Conservation (phyloP, 2,888 invertebrate genomes). For the Drosophila phalerata region DNA sequence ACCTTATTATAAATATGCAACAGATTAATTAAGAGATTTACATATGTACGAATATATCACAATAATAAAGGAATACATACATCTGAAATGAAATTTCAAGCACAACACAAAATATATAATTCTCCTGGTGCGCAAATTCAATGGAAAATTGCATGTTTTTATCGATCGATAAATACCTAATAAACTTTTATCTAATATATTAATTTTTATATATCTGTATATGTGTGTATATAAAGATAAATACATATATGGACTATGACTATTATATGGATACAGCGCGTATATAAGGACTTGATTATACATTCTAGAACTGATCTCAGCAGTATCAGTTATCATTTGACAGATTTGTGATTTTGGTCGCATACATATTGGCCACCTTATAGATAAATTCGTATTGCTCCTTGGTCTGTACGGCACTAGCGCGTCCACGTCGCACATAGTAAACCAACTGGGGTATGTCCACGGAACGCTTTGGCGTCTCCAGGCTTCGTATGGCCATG, state of each 20-base stretch:
- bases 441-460: conserved; percentile 95
- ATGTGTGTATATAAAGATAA: conserved; percentile 27
- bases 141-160: conserved; percentile 45
- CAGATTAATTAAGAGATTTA: conserved; percentile 74
- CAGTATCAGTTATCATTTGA: conserved; percentile 86
- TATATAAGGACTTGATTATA: conserved; percentile 60
- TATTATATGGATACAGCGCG: conserved; percentile 52
- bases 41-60: conserved; percentile 82
- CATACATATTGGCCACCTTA: conserved; percentile 94
- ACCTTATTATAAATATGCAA: conserved; percentile 76
- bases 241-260: conserved; percentile 46
- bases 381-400: conserved; percentile 97
- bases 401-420: conserved; percentile 95
- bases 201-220: conserved; percentile 18
- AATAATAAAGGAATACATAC: conserved; percentile 83
- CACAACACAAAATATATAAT: conserved; percentile 39
- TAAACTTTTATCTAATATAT: conserved; percentile 31
- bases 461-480: conserved; percentile 90
- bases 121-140: conserved; percentile 28
- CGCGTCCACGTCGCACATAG: conserved; percentile 93
- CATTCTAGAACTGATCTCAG: conserved; percentile 23
- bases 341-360: conserved; percentile 92
- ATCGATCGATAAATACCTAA: conserved; percentile 41
- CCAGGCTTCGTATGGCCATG: conserved; percentile 94
- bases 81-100: conserved; percentile 74